phyloP scores from a whole-genome alignment of 2,797 vertebrate genomes.

The Myotis planiceps region DNA sequence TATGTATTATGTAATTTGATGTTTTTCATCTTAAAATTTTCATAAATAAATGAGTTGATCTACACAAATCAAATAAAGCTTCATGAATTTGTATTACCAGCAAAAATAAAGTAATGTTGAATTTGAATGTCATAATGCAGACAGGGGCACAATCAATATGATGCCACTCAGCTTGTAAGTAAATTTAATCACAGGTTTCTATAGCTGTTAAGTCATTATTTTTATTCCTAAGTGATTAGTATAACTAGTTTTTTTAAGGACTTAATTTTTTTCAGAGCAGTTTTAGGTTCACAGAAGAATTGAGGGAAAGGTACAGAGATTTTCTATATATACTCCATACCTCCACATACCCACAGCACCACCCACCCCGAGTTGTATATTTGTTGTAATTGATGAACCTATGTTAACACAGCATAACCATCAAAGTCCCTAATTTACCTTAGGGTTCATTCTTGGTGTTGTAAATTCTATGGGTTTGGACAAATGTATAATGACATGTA shows the following conservation, averaged over 20 bases:
- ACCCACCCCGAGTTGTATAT: too few relatives aligned
- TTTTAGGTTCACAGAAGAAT: not conserved
- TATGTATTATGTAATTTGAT: not conserved
- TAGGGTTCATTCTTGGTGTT: not conserved
- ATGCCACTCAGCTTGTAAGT: not conserved
- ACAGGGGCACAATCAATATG: not conserved
- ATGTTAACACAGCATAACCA: not conserved
- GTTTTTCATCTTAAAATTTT: not conserved
- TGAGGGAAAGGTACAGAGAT: not conserved
- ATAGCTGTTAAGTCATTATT: not conserved
- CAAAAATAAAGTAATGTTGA: slow-evolving; percentile 36
- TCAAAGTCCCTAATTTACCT: not conserved
- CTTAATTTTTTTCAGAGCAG: not conserved
- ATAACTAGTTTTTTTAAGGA: not conserved
- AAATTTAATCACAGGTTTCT: not conserved
- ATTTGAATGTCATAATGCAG: not conserved
- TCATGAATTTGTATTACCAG: not conserved
- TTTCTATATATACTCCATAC: not conserved
- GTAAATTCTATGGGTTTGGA: not conserved
- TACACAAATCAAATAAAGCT: not conserved
- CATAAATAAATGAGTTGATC: not conserved
- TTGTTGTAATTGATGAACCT: not conserved
- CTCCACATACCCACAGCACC: not conserved
- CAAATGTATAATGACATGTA: not conserved
- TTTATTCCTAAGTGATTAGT: not conserved